These are phyloP conservation scores for Mus spicilegus DNA, from an alignment of 2,113 vertebrate genomes.

Conservation along the genomic window DNA sequence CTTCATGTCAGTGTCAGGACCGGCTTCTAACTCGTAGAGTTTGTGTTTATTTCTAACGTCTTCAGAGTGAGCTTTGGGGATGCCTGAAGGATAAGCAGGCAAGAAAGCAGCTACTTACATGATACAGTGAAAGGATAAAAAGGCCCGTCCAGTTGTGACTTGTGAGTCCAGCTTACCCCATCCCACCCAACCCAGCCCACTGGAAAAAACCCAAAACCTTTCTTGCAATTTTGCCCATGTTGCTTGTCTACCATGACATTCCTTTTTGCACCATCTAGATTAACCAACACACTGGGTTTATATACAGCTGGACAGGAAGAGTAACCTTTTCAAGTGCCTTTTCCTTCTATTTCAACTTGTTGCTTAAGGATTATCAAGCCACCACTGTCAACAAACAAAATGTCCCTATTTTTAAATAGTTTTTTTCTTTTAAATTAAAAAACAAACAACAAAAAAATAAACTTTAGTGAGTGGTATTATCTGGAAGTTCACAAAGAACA, in stretches of 20 bases:
- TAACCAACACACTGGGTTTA: slow-evolving; percentile 75
- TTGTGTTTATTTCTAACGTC: slow-evolving; percentile 83
- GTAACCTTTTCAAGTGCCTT: slow-evolving; percentile 81
- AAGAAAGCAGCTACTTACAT: slow-evolving; percentile 89
- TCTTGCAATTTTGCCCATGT: slow-evolving; percentile 72
- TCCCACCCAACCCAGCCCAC: slow-evolving; percentile 33
- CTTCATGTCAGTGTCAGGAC: slow-evolving; percentile 85
- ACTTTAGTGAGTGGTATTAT: slow-evolving; percentile 80
- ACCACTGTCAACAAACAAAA: slow-evolving; percentile 86
- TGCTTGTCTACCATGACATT: slow-evolving; percentile 77
- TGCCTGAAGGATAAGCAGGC: slow-evolving; percentile 84
- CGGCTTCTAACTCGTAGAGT: slow-evolving; percentile 77
- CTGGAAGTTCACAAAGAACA: slow-evolving; percentile 86
- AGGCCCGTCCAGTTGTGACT: slow-evolving; percentile 86
- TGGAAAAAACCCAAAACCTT: slow-evolving; percentile 45
- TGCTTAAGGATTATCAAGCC: slow-evolving; percentile 88
- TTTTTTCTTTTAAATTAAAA: slow-evolving; percentile 61
- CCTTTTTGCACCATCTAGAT: slow-evolving; percentile 76
- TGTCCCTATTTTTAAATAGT: slow-evolving; percentile 84
- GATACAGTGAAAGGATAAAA: slow-evolving; percentile 88
- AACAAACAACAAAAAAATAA: slow-evolving; percentile 70
- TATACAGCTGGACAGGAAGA: slow-evolving; percentile 83
- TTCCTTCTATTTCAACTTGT: slow-evolving; percentile 80
- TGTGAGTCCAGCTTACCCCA: slow-evolving; percentile 82
- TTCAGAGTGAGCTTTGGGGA: slow-evolving; percentile 83